Conservation (phyloP, 1,140 invertebrate genomes). For the Drosophila santomea region DNA sequence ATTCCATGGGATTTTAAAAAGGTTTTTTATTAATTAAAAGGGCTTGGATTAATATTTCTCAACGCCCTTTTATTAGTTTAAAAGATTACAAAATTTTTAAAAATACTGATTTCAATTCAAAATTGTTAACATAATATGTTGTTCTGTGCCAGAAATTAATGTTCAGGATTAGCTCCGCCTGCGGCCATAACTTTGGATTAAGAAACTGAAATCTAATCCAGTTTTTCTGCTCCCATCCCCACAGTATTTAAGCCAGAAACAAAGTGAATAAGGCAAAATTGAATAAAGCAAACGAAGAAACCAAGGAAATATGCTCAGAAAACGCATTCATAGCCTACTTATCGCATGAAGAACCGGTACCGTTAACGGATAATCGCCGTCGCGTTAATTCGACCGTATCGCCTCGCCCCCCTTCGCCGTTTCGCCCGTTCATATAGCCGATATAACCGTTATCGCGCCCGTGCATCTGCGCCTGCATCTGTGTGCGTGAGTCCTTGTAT, state of each 20-base stretch:
- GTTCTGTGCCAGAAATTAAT: background rate
- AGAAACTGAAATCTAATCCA: conserved; percentile 5
- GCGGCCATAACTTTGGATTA: conserved; percentile 7
- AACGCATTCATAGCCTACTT: conserved; percentile 30
- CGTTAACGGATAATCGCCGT: conserved; percentile 26
- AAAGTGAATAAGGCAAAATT: conserved; percentile 10
- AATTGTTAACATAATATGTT: too few species aligned
- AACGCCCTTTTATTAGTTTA: too few species aligned
- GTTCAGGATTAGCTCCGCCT: background rate
- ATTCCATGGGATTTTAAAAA: background rate
- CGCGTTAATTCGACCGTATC: conserved; percentile 13
- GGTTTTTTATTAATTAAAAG: too few species aligned
- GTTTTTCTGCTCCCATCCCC: conserved; percentile 1
- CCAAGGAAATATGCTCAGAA: conserved; percentile 29
- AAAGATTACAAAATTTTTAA: too few species aligned
- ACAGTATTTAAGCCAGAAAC: conserved; percentile 25
- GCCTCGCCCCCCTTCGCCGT: conserved; percentile 10
- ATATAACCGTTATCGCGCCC: conserved; percentile 32
- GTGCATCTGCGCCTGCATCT: conserved; percentile 23
- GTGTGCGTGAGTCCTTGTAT: conserved; percentile 47
- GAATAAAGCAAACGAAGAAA: background rate
- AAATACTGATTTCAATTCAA: too few species aligned
- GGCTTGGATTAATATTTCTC: too few species aligned
- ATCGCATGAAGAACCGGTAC: conserved; percentile 9
- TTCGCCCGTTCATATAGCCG: conserved; percentile 8